Evolutionary conservation across 2,797 vertebrate species (phyloP).

Genomic region (Falco columbarius): DNA sequence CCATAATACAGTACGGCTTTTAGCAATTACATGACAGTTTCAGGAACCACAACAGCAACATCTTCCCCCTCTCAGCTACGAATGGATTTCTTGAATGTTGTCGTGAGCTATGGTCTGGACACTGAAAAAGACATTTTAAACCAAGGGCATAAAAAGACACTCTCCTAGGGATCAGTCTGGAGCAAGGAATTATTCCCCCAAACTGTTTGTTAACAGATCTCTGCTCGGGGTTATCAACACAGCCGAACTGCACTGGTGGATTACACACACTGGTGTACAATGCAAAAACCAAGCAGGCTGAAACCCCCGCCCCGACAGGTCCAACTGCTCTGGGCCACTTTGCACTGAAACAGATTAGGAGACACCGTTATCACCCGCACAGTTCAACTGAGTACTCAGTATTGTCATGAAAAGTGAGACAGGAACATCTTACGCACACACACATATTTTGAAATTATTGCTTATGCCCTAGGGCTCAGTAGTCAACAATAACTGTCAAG

Average conservation of each 20-base stretch:
- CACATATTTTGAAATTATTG: neutral
- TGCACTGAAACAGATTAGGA: neutral
- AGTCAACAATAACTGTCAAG: neutral
- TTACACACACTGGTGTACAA: neutral
- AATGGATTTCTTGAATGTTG: neutral
- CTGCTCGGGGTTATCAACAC: neutral
- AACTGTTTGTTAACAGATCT: neutral
- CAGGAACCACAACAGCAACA: neutral
- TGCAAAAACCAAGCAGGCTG: neutral
- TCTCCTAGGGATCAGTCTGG: neutral
- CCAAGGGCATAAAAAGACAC: neutral
- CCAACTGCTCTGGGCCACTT: neutral
- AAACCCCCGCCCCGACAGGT: neutral
- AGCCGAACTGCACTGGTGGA: neutral
- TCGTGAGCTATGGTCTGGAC: neutral
- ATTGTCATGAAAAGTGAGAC: fast-evolving
- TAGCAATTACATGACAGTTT: constrained; percentile 13
- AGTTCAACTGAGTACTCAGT: neutral
- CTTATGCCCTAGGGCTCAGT: neutral
- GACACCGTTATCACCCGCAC: fast-evolving
- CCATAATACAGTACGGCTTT: neutral
- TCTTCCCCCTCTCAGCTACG: neutral
- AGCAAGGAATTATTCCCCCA: neutral
- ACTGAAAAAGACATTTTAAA: constrained; percentile 17
- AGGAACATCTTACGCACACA: neutral